Percentiles rank a stretch among this genome's conserved stretches.
phyloP scores from a whole-genome alignment of 1,140 invertebrate genomes.

The Nilaparvata lugens region DNA sequence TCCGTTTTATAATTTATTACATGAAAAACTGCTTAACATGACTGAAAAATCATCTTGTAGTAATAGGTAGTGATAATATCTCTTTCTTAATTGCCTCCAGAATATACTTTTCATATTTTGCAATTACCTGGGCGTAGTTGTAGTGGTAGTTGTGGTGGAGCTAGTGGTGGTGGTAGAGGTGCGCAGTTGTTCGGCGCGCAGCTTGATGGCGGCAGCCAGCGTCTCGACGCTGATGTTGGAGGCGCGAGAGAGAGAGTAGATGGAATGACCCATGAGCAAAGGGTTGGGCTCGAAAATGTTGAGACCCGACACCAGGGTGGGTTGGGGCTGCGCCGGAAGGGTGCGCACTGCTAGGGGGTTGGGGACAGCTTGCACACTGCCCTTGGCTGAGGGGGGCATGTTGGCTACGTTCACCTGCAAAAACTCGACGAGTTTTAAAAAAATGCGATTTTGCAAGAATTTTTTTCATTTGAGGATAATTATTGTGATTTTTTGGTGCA shows the following conservation, averaged over 20 bases:
- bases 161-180: constrained; percentile 25
- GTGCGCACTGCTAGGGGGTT: constrained; percentile 25
- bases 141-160: constrained; percentile 37
- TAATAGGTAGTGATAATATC: too few species aligned
- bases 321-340: background rate
- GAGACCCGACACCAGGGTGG: constrained; percentile 5
- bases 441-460: too few species aligned
- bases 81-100: too few species aligned
- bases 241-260: constrained; percentile 47
- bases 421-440: too few species aligned
- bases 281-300: constrained; percentile 22
- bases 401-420: constrained; percentile 9
- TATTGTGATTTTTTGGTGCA: too few species aligned
- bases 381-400: background rate
- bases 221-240: constrained; percentile 65
- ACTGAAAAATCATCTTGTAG: too few species aligned
- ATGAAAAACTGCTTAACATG: too few species aligned
- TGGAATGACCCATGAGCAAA: constrained; percentile 40
- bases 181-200: constrained; percentile 45
- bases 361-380: background rate
- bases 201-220: constrained; percentile 56
- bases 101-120: too few species aligned
- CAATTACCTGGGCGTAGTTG: constrained; percentile 24
- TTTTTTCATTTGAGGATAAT: too few species aligned
- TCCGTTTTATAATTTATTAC: too few species aligned